Percentiles rank a stretch among this genome's conserved stretches.
phyloP scores from a whole-genome alignment of 2,888 invertebrate species.

The Axea sp. region DNA sequence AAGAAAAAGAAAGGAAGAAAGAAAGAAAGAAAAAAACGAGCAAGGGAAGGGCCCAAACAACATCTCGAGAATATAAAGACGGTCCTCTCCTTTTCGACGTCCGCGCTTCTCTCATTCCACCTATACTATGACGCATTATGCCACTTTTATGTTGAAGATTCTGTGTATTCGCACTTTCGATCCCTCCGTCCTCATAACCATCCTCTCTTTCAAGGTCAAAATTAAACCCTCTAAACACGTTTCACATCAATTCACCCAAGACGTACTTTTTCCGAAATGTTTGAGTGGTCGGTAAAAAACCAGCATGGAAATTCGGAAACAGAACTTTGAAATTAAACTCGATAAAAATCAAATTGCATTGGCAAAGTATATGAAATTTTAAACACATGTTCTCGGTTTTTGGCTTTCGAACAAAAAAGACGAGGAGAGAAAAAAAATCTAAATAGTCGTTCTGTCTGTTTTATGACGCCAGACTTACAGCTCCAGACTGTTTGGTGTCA shows the following conservation, averaged over 20 bases:
- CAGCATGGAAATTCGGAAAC: slow-evolving; percentile 2
- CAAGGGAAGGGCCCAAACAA: slow-evolving; percentile 34
- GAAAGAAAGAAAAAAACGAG: slow-evolving; percentile 7
- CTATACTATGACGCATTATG: slow-evolving; percentile 53
- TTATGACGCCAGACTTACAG: slow-evolving; percentile 13
- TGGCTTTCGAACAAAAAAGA: neutral
- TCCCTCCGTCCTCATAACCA: slow-evolving; percentile 42
- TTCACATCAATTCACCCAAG: slow-evolving; percentile 10
- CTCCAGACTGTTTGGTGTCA: slow-evolving; percentile 32
- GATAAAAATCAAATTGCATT: too few relatives aligned
- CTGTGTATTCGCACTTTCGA: slow-evolving; percentile 58
- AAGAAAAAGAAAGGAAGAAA: neutral
- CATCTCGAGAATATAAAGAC: slow-evolving; percentile 50
- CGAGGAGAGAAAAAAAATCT: slow-evolving; percentile 3
- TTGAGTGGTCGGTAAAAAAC: neutral
- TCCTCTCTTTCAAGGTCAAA: slow-evolving; percentile 31
- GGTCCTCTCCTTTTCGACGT: slow-evolving; percentile 50
- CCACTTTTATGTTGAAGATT: slow-evolving; percentile 64
- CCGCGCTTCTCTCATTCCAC: slow-evolving; percentile 47
- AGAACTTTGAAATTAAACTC: too few relatives aligned
- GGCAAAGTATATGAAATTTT: neutral
- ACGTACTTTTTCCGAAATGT: slow-evolving; percentile 33
- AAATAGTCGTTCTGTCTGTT: slow-evolving; percentile 14
- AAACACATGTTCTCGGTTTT: neutral
- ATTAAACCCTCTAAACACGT: slow-evolving; percentile 39